Base-by-base conservation (phyloP, 2,113 vertebrate genomes). In the Daphoenositta chrysoptera region DNA sequence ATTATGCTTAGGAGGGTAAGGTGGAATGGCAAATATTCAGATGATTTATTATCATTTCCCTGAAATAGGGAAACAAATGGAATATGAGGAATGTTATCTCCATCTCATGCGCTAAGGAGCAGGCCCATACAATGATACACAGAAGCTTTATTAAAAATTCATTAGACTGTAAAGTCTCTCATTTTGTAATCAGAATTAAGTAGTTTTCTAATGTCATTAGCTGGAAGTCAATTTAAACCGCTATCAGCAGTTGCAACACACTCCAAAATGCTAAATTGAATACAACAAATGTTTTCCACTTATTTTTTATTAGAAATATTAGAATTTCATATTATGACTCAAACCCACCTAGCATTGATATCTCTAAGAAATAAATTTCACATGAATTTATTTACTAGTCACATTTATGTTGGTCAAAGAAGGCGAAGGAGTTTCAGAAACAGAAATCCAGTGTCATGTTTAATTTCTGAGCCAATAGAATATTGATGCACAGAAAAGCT, bases 141-240 rank as follows among this genome's bases (percentile, higher is more conserved):
- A 89, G 60, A 82, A 93, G 26, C 86, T 79, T 96, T 97, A 98
- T 97, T 97, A 98, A 97, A 97, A 97, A 96, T 75, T 77, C 71
- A 97, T 95, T 94, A 97, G 83, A 96, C 69, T 97, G 89, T 80
- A 96, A 98, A 97, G 48, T 89, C 47, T 91, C 78, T 94, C 54
- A 87, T 95, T 75, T 75, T 94, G 68, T 72, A 97, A 90, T 90
- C 79, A 96, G 94, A 97, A 97, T 96, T 97, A 96, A 96, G 75
- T 96, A 95, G 68, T 96, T 97, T 97, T 96, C 77, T 96, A 97
- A 92, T 94, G 68, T 95, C 69, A 88, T 94, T 96, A 97, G 51
- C 64, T 51, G 92, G 69, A 95, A 96, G 58, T 96, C 50, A 73
- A 88, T 66, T 92, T 93, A 95, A 95, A 83, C 35, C 23, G 84